Percentiles rank a stretch among this genome's conserved stretches.
Conservation (phyloP, 1,140 invertebrate genomes). For the Gonatopus flavifemur region DNA sequence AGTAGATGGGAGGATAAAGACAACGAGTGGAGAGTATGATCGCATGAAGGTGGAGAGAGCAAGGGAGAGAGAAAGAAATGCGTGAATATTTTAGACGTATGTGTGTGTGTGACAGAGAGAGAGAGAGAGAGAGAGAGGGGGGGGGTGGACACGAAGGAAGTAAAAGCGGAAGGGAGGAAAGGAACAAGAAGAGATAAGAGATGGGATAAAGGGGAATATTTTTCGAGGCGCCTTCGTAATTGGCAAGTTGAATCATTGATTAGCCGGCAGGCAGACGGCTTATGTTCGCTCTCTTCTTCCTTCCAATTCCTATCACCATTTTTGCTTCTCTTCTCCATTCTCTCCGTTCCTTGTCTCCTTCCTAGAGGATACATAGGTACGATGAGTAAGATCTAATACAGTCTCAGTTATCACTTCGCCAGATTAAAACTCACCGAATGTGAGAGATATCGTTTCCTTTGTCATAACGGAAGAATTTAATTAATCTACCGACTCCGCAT, state of each 20-base stretch:
- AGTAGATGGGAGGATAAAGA: not conserved
- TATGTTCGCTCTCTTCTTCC: slow-evolving; percentile 20
- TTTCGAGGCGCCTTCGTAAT: slow-evolving; percentile 44
- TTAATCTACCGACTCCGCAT: slow-evolving; percentile 29
- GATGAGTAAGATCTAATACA: slow-evolving; percentile 35
- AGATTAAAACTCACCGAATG: slow-evolving; percentile 39
- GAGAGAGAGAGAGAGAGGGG: not conserved
- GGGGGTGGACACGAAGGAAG: not conserved
- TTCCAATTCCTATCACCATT: not conserved
- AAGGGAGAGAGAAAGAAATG: slow-evolving; percentile 19
- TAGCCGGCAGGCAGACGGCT: slow-evolving; percentile 41
- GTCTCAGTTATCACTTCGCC: slow-evolving; percentile 43
- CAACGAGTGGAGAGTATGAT: not conserved
- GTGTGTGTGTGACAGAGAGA: slow-evolving; percentile 2
- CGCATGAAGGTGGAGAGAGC: slow-evolving; percentile 21
- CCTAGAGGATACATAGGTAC: not conserved
- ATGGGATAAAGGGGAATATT: slow-evolving; percentile 28
- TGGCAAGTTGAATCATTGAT: slow-evolving; percentile 51
- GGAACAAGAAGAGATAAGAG: not conserved
- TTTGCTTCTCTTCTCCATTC: too few species aligned
- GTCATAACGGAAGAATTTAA: slow-evolving; percentile 43
- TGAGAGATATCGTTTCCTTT: slow-evolving; percentile 10
- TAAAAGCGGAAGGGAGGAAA: not conserved
- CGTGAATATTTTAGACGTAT: slow-evolving; percentile 39
- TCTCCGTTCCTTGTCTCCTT: too few species aligned